Conservation (phyloP, 2,797 vertebrate genomes). For the Bovichtus diacanthus region DNA sequence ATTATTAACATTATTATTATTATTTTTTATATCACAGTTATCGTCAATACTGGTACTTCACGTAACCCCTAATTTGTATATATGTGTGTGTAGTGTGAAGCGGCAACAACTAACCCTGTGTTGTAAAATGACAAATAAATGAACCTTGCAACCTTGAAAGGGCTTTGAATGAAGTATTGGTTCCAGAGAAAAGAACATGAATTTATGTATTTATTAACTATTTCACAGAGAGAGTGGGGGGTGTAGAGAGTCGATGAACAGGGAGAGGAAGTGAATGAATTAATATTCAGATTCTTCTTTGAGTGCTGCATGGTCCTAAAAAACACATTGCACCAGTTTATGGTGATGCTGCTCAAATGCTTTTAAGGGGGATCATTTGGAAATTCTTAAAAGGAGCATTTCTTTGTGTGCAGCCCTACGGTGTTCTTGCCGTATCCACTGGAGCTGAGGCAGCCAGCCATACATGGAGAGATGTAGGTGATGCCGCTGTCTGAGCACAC, state of each 20-base stretch:
- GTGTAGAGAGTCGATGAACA: neutral
- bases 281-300: neutral
- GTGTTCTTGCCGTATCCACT: slow-evolving; percentile 86
- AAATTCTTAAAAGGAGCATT: neutral
- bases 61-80: neutral
- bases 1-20: too few species aligned
- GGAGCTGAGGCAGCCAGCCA: slow-evolving; percentile 90
- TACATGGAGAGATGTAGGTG: slow-evolving; percentile 91
- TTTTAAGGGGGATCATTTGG: neutral
- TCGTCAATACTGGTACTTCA: too few species aligned
- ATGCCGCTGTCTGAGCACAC: slow-evolving; percentile 91
- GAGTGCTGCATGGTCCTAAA: neutral
- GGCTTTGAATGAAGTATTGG: neutral
- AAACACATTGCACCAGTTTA: too few species aligned
- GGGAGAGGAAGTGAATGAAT: neutral
- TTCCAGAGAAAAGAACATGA: neutral
- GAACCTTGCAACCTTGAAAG: too few species aligned
- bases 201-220: neutral
- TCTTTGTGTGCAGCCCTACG: slow-evolving; percentile 76
- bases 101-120: too few species aligned
- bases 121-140: too few species aligned
- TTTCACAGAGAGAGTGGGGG: neutral
- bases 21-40: too few species aligned
- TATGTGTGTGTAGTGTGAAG: neutral
- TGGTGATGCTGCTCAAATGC: too few species aligned